A percentile compares a stretch with the other conserved stretches of the same genome.
Evolutionary conservation across 2,888 invertebrate species (phyloP).

Genomic region (Nysson spinosus): DNA sequence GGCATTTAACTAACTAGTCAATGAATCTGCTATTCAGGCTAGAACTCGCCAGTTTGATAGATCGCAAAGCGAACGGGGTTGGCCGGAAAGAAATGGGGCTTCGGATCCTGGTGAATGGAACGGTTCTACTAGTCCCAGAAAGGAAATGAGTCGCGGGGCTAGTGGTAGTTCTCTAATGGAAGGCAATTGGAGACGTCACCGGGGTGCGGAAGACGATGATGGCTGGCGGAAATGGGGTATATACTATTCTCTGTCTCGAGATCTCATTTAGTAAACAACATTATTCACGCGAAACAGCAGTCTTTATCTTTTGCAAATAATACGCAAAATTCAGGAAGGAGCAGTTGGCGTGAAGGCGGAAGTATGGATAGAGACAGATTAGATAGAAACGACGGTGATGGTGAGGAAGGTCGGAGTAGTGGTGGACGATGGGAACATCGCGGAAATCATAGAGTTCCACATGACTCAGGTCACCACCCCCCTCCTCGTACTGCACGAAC

Average conservation of each 20-base stretch:
- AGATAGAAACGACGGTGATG: slow-evolving; percentile 68
- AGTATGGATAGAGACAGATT: slow-evolving; percentile 69
- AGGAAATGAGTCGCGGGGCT: slow-evolving; percentile 78
- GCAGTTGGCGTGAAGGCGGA: slow-evolving; percentile 78
- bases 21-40: slow-evolving; percentile 54
- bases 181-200: slow-evolving; percentile 79
- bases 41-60: slow-evolving; percentile 74
- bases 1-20: background rate
- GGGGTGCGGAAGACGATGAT: slow-evolving; percentile 79
- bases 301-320: too few species aligned
- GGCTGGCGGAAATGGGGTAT: slow-evolving; percentile 82
- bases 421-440: slow-evolving; percentile 74
- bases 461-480: slow-evolving; percentile 71
- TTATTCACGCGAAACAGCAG: too few species aligned
- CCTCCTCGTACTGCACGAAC: slow-evolving; percentile 70
- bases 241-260: too few species aligned
- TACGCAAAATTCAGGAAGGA: slow-evolving; percentile 70
- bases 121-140: slow-evolving; percentile 79
- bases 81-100: slow-evolving; percentile 80
- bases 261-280: too few species aligned
- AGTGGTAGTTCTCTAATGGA: slow-evolving; percentile 76
- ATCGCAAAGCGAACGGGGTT: slow-evolving; percentile 78
- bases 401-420: slow-evolving; percentile 63
- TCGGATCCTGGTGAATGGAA: slow-evolving; percentile 79
- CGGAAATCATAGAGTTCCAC: slow-evolving; percentile 71